These are phyloP conservation scores for Coreoperca whiteheadi DNA, from an alignment of 2,113 vertebrate genomes.

Conservation along the genomic window DNA sequence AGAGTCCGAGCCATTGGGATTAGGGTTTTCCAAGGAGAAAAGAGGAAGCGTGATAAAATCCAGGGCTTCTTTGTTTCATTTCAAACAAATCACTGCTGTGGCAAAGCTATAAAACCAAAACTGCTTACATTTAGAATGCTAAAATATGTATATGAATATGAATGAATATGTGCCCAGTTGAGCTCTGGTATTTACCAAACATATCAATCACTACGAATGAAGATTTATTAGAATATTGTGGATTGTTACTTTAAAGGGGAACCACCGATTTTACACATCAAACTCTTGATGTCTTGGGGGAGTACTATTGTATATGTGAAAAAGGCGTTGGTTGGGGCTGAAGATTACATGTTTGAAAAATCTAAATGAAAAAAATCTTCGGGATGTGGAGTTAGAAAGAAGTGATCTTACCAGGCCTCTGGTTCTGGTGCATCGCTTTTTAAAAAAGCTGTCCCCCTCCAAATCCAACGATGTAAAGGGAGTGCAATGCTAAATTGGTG, in stretches of 20 bases:
- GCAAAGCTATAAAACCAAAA: not conserved
- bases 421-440: too few relatives aligned
- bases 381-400: too few relatives aligned
- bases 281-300: not conserved
- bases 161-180: not conserved
- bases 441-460: too few relatives aligned
- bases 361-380: not conserved
- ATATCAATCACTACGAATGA: too few relatives aligned
- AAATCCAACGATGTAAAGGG: too few relatives aligned
- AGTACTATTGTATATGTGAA: not conserved
- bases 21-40: not conserved
- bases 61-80: slow-evolving; percentile 7
- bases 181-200: not conserved
- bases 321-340: not conserved
- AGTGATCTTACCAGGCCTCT: too few relatives aligned
- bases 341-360: not conserved
- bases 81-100: not conserved
- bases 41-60: too few relatives aligned
- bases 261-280: too few relatives aligned
- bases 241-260: too few relatives aligned
- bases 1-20: slow-evolving; percentile 3
- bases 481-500: not conserved
- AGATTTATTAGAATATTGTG: too few relatives aligned
- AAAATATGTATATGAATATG: too few relatives aligned
- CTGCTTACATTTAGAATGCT: too few relatives aligned